Percentiles rank a stretch among this genome's conserved stretches.
Evolutionary conservation across 2,797 vertebrate species (phyloP).

Genomic region (Danio kyathit): DNA sequence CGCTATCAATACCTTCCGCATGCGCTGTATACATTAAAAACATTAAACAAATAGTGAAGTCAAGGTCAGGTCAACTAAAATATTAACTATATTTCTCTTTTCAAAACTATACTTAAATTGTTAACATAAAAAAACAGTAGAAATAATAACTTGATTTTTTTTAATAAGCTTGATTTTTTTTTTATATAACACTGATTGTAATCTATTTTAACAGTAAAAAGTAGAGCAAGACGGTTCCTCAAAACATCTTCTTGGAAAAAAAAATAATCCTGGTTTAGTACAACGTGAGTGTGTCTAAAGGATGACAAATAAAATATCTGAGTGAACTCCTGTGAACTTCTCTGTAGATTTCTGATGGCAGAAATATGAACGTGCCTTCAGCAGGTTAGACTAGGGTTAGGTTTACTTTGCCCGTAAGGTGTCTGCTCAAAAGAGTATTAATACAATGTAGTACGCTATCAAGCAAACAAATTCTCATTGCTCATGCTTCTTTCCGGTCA

Average conservation of each 20-base stretch:
- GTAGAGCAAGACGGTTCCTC: neutral
- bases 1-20: no score
- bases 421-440: neutral
- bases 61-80: no score
- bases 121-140: no score
- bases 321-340: neutral
- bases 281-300: neutral
- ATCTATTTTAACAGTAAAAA: neutral
- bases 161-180: no score
- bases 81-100: no score
- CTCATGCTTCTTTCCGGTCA: slow-evolving; percentile 45
- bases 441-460: slow-evolving; percentile 4
- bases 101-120: no score
- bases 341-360: neutral
- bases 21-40: no score
- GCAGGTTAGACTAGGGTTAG: neutral
- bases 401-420: neutral
- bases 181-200: neutral
- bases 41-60: no score
- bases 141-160: no score
- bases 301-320: neutral
- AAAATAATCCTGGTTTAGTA: neutral
- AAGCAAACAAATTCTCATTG: slow-evolving; percentile 26
- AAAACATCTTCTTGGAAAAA: neutral
- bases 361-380: neutral